These are phyloP conservation scores for Spea multiplicata DNA, from an alignment of 2,113 vertebrate genomes.

Conservation along the genomic window DNA sequence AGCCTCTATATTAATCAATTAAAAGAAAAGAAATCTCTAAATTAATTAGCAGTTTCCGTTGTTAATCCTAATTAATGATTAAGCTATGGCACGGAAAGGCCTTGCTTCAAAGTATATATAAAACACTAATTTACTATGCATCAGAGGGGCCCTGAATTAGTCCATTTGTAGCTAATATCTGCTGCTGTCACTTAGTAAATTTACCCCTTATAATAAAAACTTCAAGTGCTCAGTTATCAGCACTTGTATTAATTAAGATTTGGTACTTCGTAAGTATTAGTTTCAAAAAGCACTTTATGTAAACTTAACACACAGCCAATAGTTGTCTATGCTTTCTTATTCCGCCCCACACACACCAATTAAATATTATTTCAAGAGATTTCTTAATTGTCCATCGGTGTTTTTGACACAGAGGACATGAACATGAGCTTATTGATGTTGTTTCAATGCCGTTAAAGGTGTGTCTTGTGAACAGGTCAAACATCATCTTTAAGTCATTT, in stretches of 20 bases:
- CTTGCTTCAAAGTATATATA: slow-evolving; percentile 36
- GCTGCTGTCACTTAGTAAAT: slow-evolving; percentile 15
- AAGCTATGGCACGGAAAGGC: slow-evolving; percentile 28
- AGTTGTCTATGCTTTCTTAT: not conserved
- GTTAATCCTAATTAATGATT: slow-evolving; percentile 47
- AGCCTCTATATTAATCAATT: slow-evolving; percentile 32
- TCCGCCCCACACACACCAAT: not conserved
- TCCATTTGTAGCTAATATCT: slow-evolving; percentile 20
- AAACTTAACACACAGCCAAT: not conserved
- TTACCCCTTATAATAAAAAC: slow-evolving; percentile 19
- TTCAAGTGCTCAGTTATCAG: slow-evolving; percentile 30
- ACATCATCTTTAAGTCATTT: too few relatives aligned
- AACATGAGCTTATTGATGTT: too few relatives aligned
- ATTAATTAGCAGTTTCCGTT: slow-evolving; percentile 45
- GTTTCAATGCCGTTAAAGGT: too few relatives aligned
- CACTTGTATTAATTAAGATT: slow-evolving; percentile 13
- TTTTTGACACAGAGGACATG: not conserved
- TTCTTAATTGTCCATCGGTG: not conserved
- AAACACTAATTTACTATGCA: slow-evolving; percentile 37
- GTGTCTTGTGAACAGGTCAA: too few relatives aligned
- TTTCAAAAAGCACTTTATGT: not conserved
- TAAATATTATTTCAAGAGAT: not conserved
- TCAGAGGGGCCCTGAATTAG: slow-evolving; percentile 28
- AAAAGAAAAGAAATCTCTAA: slow-evolving; percentile 31
- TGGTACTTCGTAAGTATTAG: not conserved